Base-by-base conservation (phyloP, 2,888 invertebrate genomes). In the Lymantria monacha region DNA sequence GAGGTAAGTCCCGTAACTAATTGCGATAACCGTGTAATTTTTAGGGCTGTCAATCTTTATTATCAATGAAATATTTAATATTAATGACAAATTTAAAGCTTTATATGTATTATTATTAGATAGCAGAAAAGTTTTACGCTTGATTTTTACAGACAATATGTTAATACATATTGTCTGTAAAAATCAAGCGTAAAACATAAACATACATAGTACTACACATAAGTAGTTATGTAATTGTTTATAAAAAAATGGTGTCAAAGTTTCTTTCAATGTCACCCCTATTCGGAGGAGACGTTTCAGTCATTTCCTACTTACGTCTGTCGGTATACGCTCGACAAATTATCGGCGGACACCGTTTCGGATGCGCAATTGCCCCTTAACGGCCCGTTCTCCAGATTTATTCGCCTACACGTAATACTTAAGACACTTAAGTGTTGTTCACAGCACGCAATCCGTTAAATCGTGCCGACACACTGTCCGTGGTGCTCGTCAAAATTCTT, bases 281-380 rank as follows among this genome's bases (percentile, higher is more conserved):
- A 55, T 44, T 40, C 11, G 14, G 36, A 22, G 30, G 47, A 55
- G 53, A 64, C 58, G 49, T 55, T 62, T 57, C 53, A 50, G 53
- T 54, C 55, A 54, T 68, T 68, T 68, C 66, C 68, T 68, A 48
- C 61, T 63, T 56, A 51, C 52, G 55, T 49, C 53, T 61, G 59
- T 51, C 51, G 44, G 55, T 59, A 60, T 22, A 59, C 50, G 42
- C 58, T 42, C 67, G 69, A 69, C 75, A 70, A 75, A 72, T 74
- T 70, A 64, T 61, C 52, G 59, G 42, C 59, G 52, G 60, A 55
- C 62, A 71, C 67, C 65, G 62, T 76, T 78, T 76, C 61, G 69
- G 67, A 67, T 72, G 65, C 66, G 61, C 63, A 72, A 77, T 77
- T 71, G 73, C 71, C 57, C 59, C 57, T 68, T 73, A 74, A 74